A percentile compares a stretch with the other conserved stretches of the same genome.
These are phyloP conservation scores for Siniperca scherzeri DNA, from an alignment of 2,797 vertebrate genomes.

Conservation along the genomic window DNA sequence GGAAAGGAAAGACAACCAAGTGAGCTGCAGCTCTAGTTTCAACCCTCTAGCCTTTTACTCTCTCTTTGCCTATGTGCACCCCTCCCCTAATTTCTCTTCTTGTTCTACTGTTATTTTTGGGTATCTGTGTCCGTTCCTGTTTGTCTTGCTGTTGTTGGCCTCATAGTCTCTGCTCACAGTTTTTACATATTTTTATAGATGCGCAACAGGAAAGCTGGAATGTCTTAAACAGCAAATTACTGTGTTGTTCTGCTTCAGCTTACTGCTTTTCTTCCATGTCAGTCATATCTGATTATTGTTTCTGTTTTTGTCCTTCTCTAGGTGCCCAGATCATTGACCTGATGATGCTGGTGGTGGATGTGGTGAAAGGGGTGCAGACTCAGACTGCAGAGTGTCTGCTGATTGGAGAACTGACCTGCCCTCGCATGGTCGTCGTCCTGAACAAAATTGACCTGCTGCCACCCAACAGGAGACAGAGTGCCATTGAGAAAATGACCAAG, in stretches of 20 bases:
- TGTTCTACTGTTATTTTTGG: slow-evolving; percentile 71
- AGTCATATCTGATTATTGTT: slow-evolving; percentile 3
- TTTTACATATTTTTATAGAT: slow-evolving; percentile 14
- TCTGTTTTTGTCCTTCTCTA: slow-evolving; percentile 59
- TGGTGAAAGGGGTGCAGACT: slow-evolving; percentile 98
- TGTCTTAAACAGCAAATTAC: neutral
- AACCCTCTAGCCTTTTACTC: slow-evolving; percentile 72
- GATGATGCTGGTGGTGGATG: slow-evolving; percentile 98
- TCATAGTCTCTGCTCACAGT: neutral
- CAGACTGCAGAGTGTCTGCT: slow-evolving; percentile 98
- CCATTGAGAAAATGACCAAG: slow-evolving; percentile 97
- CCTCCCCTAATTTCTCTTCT: slow-evolving; percentile 57
- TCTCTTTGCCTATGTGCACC: slow-evolving; percentile 55
- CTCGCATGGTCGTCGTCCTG: slow-evolving; percentile 94
- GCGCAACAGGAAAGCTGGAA: neutral
- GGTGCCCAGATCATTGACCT: slow-evolving; percentile 99
- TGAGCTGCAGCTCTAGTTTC: slow-evolving; percentile 79
- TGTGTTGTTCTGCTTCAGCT: neutral
- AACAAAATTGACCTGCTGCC: slow-evolving; percentile 96
- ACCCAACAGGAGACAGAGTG: slow-evolving; percentile 89
- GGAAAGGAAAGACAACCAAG: slow-evolving; percentile 82
- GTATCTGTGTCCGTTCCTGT: slow-evolving; percentile 54
- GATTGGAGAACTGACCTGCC: slow-evolving; percentile 96
- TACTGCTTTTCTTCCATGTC: slow-evolving; percentile 4
- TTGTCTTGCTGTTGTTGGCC: slow-evolving; percentile 55